Base-by-base conservation (phyloP, 2,113 vertebrate genomes). In the Lucifuga dentata region DNA sequence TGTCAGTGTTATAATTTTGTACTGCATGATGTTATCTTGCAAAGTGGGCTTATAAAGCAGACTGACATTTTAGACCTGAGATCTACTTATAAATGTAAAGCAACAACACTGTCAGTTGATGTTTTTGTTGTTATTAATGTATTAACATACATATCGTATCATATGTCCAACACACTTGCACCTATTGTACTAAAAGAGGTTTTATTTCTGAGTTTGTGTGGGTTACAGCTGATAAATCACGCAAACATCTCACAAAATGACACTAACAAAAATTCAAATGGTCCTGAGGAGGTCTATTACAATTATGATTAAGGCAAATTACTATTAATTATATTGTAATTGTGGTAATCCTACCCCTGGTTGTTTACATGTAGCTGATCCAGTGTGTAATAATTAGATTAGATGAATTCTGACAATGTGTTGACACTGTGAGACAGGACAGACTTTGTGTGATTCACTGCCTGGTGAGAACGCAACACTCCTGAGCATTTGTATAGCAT, bases 311-410 rank as follows among this genome's bases (percentile, higher is more conserved):
- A 52, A 23, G 24, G 16, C 3, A 51, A 52, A 67, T 62, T 56
- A 17, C 16, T 9, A 61, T 69, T 17, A 49, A 49, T 29, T 26
- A 71, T 67, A 68, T 61, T 35, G 51, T 69, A 19, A 49, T 78
- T 32, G 48, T 43, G 23, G 75, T 55, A 62, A 70, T 51, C 19
- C 21, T 45, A 75, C 73, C 61, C 50, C 52, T 61, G 15, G 13
- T 43, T 77, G 53, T 74, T 82, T 60, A 71, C 72, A 51, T 24
- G 61, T 19, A 20, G 35, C 19, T 40, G 29, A 52, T n/a, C n/a
- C n/a, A n/a, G n/a, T 43, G 45, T 70, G 36, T 36, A 58, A 55
- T 63, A 76, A 76, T 38, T 69, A 32, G 36, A 73, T 79, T 53
- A 55, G 53, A 51, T 58, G 35, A 33, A 46, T 52, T 70, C 23